Evolutionary conservation across 2,888 invertebrate species (phyloP).

Genomic region (Trachelus tabidus): DNA sequence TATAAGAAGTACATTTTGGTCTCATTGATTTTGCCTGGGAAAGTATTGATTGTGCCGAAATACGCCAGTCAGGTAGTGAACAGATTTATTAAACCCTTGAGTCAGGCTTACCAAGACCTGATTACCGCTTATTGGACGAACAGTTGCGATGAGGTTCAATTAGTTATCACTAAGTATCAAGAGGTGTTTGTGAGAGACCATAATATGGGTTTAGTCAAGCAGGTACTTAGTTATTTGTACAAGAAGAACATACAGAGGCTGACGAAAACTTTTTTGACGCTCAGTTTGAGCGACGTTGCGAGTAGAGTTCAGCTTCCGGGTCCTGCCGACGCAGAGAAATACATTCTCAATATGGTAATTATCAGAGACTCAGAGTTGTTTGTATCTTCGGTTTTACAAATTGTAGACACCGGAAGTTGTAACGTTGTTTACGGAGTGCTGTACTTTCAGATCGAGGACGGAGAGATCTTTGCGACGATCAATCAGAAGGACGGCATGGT

Average conservation of each 20-base stretch:
- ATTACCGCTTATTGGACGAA: constrained; percentile 83
- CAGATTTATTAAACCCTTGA: constrained; percentile 85
- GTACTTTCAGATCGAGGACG: constrained; percentile 86
- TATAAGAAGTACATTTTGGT: constrained; percentile 97
- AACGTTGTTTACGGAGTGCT: neutral
- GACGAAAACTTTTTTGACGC: constrained; percentile 92
- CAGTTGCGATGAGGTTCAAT: constrained; percentile 77
- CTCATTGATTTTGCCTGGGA: constrained; percentile 91
- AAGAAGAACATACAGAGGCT: constrained; percentile 97
- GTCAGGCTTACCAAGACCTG: constrained; percentile 89
- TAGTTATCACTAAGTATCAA: constrained; percentile 79
- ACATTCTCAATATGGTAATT: constrained; percentile 93
- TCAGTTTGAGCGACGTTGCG: constrained; percentile 90
- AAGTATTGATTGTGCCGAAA: constrained; percentile 86
- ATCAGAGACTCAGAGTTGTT: constrained; percentile 2
- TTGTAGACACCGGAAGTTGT: neutral
- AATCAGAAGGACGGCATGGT: constrained; percentile 99
- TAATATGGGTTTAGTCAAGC: constrained; percentile 81
- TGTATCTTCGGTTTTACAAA: constrained; percentile 1
- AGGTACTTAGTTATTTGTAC: constrained; percentile 89
- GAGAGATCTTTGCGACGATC: constrained; percentile 96
- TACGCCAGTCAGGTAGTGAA: constrained; percentile 92
- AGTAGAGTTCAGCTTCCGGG: constrained; percentile 87
- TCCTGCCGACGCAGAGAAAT: constrained; percentile 90
- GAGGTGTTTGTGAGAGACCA: constrained; percentile 84